Base-by-base conservation (phyloP, 37 sponge, comb jelly and placozoan genomes). In the Oopsacas minuta region DNA sequence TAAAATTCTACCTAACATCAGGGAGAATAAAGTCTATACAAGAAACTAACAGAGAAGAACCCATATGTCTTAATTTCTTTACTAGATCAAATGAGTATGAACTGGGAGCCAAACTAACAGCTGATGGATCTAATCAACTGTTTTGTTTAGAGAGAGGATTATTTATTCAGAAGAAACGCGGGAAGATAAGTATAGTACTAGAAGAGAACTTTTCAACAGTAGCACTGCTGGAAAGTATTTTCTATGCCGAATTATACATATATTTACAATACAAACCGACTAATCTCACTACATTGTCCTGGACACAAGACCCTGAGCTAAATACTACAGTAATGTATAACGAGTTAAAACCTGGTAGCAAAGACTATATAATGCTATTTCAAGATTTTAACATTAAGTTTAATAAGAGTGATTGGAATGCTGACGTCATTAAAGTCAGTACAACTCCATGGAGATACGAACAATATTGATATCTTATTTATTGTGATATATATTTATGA, bases 11-110 rank as follows among this genome's bases (percentile, higher is more conserved):
- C 84, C 86, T 95, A 42, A 83, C 34, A 0, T 37, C 83, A 25
- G 91, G 90, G 0, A 38, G 0, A 20, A 52, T 92, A 10, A 83
- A 39, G 36, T 28, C 85, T 0, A 88, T 88, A 8, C 35, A 53
- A 23, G 30, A 51, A 30, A 83, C 87, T 42, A 95, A 95, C 61
- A 36, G 39, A 0, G 25, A 39, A 34, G 96, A 95, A 84, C 89
- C 96, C 10, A 35, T 94, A 35, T 81, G 82, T 81, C 81, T 85
- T 12, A n/a, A 36, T 85, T 36, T 36, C 22, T 81, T 81, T 36
- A 61, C 8, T 28, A 12, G 38, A 5, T 20, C 36, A 1, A 84
- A 25, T 3, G 52, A 84, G 7, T 84, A 39, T 30, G 25, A 84
- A 15, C 37, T 84, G 12, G 52, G 75, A 61, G 75, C 75, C 28